These are phyloP conservation scores for Butorides virescens DNA, from an alignment of 2,113 vertebrate species.

Conservation along the genomic window DNA sequence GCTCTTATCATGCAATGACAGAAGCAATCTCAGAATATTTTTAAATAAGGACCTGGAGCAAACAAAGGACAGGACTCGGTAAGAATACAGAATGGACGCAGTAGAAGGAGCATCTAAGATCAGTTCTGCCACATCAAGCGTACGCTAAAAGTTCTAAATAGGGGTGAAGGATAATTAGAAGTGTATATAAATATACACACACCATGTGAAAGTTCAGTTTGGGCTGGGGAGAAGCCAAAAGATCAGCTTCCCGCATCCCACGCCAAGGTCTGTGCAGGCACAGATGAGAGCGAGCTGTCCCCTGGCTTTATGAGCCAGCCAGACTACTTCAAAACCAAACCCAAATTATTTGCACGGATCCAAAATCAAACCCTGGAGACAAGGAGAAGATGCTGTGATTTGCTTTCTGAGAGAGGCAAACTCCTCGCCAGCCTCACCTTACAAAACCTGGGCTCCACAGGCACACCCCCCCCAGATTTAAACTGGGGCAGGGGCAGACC, in stretches of 20 bases:
- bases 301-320: background rate
- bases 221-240: background rate
- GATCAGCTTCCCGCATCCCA: background rate
- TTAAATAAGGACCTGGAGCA: background rate
- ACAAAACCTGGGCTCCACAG: background rate
- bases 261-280: background rate
- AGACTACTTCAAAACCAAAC: background rate
- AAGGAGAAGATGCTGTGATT: background rate
- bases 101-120: background rate
- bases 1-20: background rate
- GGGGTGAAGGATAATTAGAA: background rate
- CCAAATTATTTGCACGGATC: background rate
- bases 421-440: background rate
- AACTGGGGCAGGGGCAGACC: background rate
- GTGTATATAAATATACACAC: no score
- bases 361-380: background rate
- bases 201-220: background rate
- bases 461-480: background rate
- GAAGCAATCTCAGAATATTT: background rate
- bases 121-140: background rate
- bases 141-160: accelerated
- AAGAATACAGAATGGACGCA: background rate
- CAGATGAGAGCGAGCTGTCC: accelerated
- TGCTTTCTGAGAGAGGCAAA: background rate
- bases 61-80: background rate